phyloP scores from a whole-genome alignment of 2,888 invertebrate species.

The Lepidochitona cinerea region DNA sequence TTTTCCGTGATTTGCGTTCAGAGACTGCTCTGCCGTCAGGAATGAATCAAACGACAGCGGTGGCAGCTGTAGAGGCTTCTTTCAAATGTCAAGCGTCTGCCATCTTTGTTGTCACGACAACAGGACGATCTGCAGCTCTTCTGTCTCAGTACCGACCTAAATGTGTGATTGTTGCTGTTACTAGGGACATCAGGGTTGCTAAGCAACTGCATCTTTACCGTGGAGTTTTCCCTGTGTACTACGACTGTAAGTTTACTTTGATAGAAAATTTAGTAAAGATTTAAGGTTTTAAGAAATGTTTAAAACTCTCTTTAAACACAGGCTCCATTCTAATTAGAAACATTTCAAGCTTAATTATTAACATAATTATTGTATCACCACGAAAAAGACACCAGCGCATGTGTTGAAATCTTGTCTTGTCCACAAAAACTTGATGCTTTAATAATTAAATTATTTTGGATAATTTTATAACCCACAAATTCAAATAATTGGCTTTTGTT shows the following conservation, averaged over 20 bases:
- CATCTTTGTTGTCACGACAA: constrained; percentile 88
- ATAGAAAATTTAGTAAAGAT: no score
- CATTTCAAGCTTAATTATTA: no score
- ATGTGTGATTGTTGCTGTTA: constrained; percentile 93
- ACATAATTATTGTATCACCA: no score
- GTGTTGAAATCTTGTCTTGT: no score
- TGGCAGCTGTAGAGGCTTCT: constrained; percentile 94
- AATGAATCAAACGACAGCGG: constrained; percentile 91
- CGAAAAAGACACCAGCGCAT: no score
- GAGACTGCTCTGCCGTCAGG: constrained; percentile 76
- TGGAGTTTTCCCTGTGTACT: constrained; percentile 88
- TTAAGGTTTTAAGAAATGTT: no score
- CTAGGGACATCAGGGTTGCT: constrained; percentile 85
- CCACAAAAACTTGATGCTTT: no score
- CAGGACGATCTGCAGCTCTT: constrained; percentile 82
- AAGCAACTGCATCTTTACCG: constrained; percentile 90
- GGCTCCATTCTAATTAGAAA: no score
- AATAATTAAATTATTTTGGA: no score
- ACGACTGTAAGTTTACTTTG: constrained; percentile 77
- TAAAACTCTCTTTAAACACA: no score
- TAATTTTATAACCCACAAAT: no score
- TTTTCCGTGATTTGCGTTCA: constrained; percentile 82
- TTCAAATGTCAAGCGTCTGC: constrained; percentile 89
- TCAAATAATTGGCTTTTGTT: no score
- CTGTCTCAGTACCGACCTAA: constrained; percentile 92